These are phyloP conservation scores for Anguilla pacifica DNA, from an alignment of 2,797 vertebrate species.

Conservation along the genomic window DNA sequence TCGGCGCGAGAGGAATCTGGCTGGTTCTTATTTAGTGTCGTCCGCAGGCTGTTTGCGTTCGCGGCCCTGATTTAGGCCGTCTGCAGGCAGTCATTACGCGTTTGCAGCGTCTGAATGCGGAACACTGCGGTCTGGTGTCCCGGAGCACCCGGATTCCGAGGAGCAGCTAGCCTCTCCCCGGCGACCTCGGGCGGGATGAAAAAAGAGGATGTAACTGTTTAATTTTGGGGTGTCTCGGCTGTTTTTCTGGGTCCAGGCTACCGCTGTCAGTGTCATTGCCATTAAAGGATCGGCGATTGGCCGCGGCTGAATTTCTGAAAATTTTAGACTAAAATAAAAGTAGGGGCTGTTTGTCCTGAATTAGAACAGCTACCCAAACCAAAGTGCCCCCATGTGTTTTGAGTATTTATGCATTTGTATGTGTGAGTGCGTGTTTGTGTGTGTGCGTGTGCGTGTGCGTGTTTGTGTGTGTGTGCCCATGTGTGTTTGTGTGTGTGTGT, in stretches of 20 bases:
- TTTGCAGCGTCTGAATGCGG: not conserved
- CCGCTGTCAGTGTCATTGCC: conserved; percentile 51
- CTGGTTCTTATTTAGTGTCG: not conserved
- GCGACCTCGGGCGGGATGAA: conserved; percentile 36
- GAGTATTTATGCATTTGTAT: conserved; percentile 4
- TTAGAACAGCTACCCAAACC: not conserved
- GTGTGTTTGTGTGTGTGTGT: not conserved
- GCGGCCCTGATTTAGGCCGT: not conserved
- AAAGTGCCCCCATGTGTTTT: not conserved
- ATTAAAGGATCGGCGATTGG: conserved; percentile 48
- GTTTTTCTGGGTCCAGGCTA: conserved; percentile 63
- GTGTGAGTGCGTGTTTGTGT: not conserved
- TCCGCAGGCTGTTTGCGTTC: conserved; percentile 26
- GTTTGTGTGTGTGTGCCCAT: not conserved
- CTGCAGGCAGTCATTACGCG: not conserved
- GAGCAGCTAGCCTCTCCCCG: conserved; percentile 53
- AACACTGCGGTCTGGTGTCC: conserved; percentile 34
- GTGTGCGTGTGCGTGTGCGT: not conserved
- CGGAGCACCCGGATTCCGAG: conserved; percentile 41
- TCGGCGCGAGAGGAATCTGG: not conserved
- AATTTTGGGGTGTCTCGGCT: conserved; percentile 58
- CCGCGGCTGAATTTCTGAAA: conserved; percentile 28
- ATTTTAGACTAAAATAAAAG: not conserved
- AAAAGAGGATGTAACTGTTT: conserved; percentile 51
- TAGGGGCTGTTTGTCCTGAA: not conserved